Evolutionary conservation across 2,113 vertebrate species (phyloP), one percentile per base, ranked within the genome.

Genomic region (Oxygymnocypris stewartii): DNA sequence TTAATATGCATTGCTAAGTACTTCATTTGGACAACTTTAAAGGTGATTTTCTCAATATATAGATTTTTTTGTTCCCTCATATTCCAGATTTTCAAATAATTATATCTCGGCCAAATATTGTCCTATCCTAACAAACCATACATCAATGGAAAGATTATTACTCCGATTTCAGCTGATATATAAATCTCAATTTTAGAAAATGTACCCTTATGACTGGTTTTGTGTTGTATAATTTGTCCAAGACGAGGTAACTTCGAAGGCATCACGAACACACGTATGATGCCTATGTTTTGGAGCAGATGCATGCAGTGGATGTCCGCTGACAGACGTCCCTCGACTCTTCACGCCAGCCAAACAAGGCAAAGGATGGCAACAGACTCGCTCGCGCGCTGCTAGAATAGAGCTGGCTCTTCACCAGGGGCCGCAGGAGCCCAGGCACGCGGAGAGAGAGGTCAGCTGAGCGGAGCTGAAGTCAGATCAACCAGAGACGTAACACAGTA

Each of bases 341-440:
- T 23, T 4, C 35, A 12, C 90, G 92, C 93, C 88, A 91, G 95
- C 96, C 95, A 96, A 95, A 96, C 92, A 96, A 93, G 94, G 95
- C 37, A 95, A 93, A 95, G 89, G 82, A 88, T 93, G 95, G 94
- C 94, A 93, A 82, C 67, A 1, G 49, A 87, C 86, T 89, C 87
- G n/a, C n/a, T n/a, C n/a, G 86, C 80, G 86, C 87, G 9, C 35
- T n/a, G 89, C 54, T 0, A 86, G 59, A 92, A 89, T 94, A 95
- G 94, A 92, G 94, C 94, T 95, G 94, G 90, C 88, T 96, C 95
- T 96, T 96, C 96, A 96, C 94, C 86, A n/a, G n/a, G n/a, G n/a
- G n/a, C n/a, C n/a, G n/a, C n/a, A n/a, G n/a, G n/a, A n/a, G n/a
- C n/a, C n/a, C n/a, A 12, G 75, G 75, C 75, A 31, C 18, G 75